Conservation (phyloP, 2,797 vertebrate genomes). For the Lemur catta region DNA sequence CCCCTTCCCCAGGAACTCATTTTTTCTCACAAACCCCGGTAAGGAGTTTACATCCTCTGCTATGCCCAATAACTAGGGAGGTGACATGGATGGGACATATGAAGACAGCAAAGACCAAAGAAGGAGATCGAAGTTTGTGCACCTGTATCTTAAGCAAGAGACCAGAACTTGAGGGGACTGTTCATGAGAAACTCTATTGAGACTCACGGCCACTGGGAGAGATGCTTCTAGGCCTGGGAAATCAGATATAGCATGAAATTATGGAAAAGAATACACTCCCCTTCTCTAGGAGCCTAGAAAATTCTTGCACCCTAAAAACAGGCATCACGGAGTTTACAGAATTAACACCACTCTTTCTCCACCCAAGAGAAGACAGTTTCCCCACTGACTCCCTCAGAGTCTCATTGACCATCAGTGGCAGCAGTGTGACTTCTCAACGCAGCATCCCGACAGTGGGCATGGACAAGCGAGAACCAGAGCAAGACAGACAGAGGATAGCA, state of each 20-base stretch:
- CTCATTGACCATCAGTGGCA: background rate
- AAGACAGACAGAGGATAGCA: background rate
- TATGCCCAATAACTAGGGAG: background rate
- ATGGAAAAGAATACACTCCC: background rate
- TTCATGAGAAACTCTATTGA: background rate
- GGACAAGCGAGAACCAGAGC: background rate
- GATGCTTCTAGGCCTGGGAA: background rate
- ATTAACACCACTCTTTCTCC: background rate
- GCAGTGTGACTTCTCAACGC: background rate
- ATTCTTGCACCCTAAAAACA: background rate
- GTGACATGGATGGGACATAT: background rate
- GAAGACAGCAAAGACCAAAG: background rate
- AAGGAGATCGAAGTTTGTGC: too few species aligned
- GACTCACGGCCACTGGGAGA: background rate
- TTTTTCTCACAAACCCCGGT: background rate
- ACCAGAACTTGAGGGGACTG: background rate
- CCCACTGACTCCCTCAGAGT: background rate
- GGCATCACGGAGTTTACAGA: background rate
- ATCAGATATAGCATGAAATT: background rate
- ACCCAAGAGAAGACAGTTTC: background rate
- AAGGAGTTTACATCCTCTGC: background rate
- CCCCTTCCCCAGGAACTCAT: background rate
- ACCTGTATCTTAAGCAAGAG: background rate
- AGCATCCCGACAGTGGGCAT: background rate
- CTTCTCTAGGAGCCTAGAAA: background rate